A percentile compares a stretch with the other conserved stretches of the same genome.
These are phyloP conservation scores for Threskiornis aethiopicus DNA, from an alignment of 2,797 vertebrate genomes.

Conservation along the genomic window DNA sequence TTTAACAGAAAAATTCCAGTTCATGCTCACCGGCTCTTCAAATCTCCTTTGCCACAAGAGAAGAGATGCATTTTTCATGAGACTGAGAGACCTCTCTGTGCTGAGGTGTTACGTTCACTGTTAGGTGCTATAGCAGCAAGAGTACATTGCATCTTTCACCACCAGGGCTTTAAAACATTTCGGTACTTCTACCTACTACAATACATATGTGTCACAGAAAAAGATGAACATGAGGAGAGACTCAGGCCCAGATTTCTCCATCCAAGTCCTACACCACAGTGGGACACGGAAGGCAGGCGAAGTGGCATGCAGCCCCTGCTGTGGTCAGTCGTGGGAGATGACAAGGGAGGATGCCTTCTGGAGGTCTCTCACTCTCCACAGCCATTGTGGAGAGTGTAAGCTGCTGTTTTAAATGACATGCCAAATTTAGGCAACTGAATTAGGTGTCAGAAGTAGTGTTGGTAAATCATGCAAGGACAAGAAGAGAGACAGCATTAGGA, in stretches of 20 bases:
- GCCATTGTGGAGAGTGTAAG: not conserved
- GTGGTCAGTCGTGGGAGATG: not conserved
- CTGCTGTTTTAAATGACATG: not conserved
- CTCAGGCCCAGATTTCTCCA: not conserved
- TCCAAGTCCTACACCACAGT: not conserved
- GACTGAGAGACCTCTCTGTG: not conserved
- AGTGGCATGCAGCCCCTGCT: not conserved
- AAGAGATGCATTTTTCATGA: not conserved
- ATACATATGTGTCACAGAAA: not conserved
- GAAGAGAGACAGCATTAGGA: not conserved
- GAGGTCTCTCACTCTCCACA: not conserved
- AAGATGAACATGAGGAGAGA: not conserved
- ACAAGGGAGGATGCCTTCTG: not conserved
- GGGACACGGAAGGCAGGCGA: rapidly evolving
- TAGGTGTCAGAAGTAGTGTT: not conserved
- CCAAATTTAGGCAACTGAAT: not conserved
- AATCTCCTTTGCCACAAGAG: not conserved
- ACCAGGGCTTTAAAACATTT: not conserved
- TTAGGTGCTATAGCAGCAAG: not conserved
- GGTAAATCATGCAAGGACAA: not conserved
- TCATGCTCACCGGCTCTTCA: not conserved
- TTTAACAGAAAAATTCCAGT: conserved; percentile 15
- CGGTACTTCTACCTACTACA: not conserved
- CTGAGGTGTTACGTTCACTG: not conserved
- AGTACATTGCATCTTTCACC: not conserved